Base-by-base conservation (phyloP, 1,140 invertebrate species). In the Trichomalopsis sarcophagae region DNA sequence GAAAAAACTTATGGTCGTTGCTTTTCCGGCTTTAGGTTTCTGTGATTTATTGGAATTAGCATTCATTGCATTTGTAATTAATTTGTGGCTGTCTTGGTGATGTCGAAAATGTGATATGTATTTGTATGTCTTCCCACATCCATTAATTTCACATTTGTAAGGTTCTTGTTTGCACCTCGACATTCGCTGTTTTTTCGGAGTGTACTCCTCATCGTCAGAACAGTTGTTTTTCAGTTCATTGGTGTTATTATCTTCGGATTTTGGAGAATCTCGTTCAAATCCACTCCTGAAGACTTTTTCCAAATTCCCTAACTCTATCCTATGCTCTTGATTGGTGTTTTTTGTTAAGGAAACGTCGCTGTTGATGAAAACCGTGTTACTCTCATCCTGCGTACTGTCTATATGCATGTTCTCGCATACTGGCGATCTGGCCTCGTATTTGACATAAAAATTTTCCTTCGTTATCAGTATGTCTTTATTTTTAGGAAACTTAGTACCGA, bases 101-200 rank as follows among this genome's bases (percentile, higher is more conserved):
- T 93, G 92, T 83, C 92, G 90, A 89, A 92, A 93, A 86, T 92
- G 91, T 62, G 92, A 92, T 91, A 93, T 92, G 89, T 93, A 93
- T 90, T 92, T 93, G 86, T 93, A 93, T 84, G 91, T 92, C 86
- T 93, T 93, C 1, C 91, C 92, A 86, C 92, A 93, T 83, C 92
- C 92, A 73, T 88, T 91, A 17, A 92, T 66, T 1, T 91, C 90
- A 85, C 92, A 93, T 82, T 91, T 92, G 76, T 92, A 92, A 23
- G 90, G 89, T 86, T 93, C 91, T 77, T 92, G 91, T 84, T 93
- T 92, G 44, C 91, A 91, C 83, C 92, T 90, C 47, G 92, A 93
- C 91, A 93, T 93, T 74, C 92, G 90, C 77, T 93, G 92, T 69
- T 93, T 93, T 77, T 93, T 93, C 44, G 92, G 92, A 4, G 91